Conservation (phyloP, 2,113 vertebrate species). For the Microcebus lehilahytsara region DNA sequence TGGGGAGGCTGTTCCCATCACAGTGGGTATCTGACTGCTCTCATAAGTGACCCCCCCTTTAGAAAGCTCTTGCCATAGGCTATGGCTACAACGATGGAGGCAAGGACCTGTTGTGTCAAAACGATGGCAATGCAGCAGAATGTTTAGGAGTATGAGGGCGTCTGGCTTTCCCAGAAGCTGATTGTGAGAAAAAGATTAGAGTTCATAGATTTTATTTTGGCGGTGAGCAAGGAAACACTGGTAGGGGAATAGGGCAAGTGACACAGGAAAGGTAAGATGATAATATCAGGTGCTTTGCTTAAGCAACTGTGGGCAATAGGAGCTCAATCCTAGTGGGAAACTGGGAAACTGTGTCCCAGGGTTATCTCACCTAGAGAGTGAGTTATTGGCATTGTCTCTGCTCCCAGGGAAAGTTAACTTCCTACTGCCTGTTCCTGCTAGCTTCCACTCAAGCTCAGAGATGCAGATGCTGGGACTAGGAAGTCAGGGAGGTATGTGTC, state of each 20-base stretch:
- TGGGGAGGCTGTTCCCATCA: not conserved
- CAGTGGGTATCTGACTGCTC: not conserved
- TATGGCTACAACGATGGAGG: not conserved
- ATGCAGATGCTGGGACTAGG: not conserved
- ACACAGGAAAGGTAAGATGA: not conserved
- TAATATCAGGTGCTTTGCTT: not conserved
- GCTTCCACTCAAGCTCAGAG: not conserved
- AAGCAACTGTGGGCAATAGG: no score
- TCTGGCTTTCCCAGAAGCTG: not conserved
- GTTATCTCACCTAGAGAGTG: rapidly evolving
- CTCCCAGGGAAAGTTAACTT: not conserved
- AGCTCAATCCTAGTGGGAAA: not conserved
- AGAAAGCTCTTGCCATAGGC: not conserved
- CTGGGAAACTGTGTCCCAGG: not conserved
- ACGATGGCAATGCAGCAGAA: not conserved
- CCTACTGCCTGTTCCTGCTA: not conserved
- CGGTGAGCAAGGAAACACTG: not conserved
- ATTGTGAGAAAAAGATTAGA: not conserved
- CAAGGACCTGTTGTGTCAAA: not conserved
- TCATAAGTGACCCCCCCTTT: not conserved
- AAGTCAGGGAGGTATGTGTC: rapidly evolving
- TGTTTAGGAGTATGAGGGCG: not conserved
- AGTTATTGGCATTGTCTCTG: not conserved
- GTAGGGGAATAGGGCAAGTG: not conserved
- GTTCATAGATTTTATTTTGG: not conserved